Conservation (phyloP, 2,113 vertebrate genomes). For the Fregata magnificens region DNA sequence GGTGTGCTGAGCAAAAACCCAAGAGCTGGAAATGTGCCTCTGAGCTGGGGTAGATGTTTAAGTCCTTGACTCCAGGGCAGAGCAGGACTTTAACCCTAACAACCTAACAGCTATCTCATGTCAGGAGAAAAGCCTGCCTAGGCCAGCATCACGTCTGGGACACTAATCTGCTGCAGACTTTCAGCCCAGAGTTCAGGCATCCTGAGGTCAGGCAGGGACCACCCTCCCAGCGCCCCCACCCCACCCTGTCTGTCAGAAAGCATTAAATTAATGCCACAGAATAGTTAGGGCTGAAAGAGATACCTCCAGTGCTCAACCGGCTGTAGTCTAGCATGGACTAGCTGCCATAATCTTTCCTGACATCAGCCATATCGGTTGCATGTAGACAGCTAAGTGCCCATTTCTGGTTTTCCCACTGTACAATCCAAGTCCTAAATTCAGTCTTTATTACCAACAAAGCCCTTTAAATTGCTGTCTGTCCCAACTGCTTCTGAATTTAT, state of each 20-base stretch:
- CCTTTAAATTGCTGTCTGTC: background rate
- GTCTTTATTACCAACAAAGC: background rate
- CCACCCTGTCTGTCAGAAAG: background rate
- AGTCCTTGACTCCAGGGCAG: background rate
- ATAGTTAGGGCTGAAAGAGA: background rate
- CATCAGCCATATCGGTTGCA: background rate
- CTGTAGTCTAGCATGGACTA: background rate
- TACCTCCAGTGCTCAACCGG: background rate
- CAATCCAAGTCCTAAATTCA: background rate
- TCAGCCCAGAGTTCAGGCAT: background rate
- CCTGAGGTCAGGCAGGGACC: background rate
- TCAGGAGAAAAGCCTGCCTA: background rate
- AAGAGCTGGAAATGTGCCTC: background rate
- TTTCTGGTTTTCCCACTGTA: background rate
- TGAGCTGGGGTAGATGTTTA: background rate
- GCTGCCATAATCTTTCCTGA: background rate
- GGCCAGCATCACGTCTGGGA: background rate
- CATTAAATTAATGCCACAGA: background rate
- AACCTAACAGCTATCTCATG: background rate
- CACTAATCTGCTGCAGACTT: background rate
- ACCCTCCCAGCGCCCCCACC: background rate
- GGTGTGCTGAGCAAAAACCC: background rate
- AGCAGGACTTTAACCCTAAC: background rate
- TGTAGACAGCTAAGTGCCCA: fast-evolving
- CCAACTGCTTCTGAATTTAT: background rate